Percentiles rank a stretch among this genome's conserved stretches.
Conservation (phyloP, 64 coral and sea anemone genomes). For the Pocillopora verrucosa region DNA sequence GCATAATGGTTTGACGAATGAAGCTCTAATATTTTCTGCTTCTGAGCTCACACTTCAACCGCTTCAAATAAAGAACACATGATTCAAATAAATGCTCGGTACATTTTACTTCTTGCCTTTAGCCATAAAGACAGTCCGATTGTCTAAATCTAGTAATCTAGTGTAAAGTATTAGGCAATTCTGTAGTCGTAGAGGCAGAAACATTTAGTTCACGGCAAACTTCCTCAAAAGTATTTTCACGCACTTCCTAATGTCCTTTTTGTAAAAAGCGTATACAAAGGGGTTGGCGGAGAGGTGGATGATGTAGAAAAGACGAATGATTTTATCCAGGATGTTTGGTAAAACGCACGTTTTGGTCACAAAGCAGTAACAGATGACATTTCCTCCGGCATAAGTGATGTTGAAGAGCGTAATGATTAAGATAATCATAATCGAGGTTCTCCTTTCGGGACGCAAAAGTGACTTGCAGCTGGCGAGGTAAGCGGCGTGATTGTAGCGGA, state of each 20-base stretch:
- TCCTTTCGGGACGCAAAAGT: not conserved
- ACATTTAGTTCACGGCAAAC: too few species aligned
- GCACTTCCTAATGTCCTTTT: conserved; percentile 63
- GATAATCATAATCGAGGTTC: not conserved
- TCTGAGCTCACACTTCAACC: too few species aligned
- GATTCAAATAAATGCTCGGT: too few species aligned
- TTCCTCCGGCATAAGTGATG: not conserved
- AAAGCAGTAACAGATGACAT: conserved; percentile 4
- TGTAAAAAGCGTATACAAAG: conserved; percentile 66
- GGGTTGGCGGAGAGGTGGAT: conserved; percentile 71
- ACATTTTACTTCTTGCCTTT: too few species aligned
- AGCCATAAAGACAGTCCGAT: too few species aligned
- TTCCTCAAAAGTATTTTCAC: too few species aligned
- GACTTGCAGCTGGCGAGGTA: not conserved
- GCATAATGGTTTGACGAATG: too few species aligned
- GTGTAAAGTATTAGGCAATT: too few species aligned
- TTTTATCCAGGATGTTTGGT: conserved; percentile 5
- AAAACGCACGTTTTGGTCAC: not conserved
- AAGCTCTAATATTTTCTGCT: too few species aligned
- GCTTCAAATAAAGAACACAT: too few species aligned
- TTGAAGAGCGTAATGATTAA: not conserved
- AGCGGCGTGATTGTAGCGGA: not conserved
- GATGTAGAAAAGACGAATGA: conserved; percentile 36
- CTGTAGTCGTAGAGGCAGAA: too few species aligned
- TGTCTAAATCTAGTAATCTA: too few species aligned